These are phyloP conservation scores for Cerastis rubricosa DNA, from an alignment of 2,888 invertebrate genomes.

Conservation along the genomic window DNA sequence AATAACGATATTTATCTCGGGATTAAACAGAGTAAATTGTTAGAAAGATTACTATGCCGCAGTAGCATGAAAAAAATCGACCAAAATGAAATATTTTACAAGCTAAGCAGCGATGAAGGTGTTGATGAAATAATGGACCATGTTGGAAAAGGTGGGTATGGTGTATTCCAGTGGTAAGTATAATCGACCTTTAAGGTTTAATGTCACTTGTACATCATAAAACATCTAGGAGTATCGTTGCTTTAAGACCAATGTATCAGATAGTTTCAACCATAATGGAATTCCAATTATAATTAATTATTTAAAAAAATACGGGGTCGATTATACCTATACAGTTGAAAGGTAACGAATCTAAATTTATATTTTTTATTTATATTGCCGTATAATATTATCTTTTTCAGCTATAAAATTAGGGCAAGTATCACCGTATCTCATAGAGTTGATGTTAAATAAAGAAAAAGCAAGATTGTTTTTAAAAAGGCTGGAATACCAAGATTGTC, in stretches of 20 bases:
- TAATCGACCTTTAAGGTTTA: background rate
- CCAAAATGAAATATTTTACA: slow-evolving; percentile 35
- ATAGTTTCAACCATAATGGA: background rate
- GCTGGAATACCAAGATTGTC: background rate
- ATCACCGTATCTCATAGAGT: slow-evolving; percentile 42
- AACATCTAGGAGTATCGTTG: background rate
- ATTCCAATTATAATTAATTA: background rate
- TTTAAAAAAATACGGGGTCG: background rate
- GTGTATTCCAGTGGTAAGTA: background rate
- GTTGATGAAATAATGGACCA: slow-evolving; percentile 24
- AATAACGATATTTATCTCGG: slow-evolving; percentile 37
- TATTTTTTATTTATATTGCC: background rate
- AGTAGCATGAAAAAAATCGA: slow-evolving; percentile 9
- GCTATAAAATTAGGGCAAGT: slow-evolving; percentile 45
- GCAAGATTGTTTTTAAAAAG: slow-evolving; percentile 22
- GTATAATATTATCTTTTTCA: slow-evolving; percentile 11
- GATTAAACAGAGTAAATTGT: slow-evolving; percentile 1
- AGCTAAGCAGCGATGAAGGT: slow-evolving; percentile 36
- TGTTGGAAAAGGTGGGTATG: slow-evolving; percentile 38
- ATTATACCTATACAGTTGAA: background rate
- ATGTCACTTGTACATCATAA: background rate
- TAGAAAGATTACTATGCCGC: slow-evolving; percentile 25
- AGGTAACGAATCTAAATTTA: background rate
- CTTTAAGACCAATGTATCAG: background rate
- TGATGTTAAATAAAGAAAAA: slow-evolving; percentile 43